These are phyloP conservation scores for Hiodon tergisus DNA, from an alignment of 2,113 vertebrate genomes.

Conservation along the genomic window DNA sequence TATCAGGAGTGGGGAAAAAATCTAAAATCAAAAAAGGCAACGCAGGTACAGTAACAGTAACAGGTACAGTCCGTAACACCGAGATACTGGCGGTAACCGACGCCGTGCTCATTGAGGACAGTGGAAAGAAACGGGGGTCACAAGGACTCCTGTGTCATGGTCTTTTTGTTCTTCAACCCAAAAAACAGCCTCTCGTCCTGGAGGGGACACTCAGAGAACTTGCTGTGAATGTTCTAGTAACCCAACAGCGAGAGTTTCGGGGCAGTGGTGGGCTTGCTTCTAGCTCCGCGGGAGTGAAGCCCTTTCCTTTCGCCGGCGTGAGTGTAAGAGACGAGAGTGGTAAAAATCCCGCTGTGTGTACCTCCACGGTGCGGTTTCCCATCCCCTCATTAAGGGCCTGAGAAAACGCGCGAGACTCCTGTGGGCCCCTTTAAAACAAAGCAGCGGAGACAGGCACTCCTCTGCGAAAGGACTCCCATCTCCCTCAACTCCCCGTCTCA, in stretches of 20 bases:
- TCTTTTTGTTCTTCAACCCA: too few relatives aligned
- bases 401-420: neutral
- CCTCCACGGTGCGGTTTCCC: constrained; percentile 24
- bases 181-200: neutral
- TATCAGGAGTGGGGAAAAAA: too few relatives aligned
- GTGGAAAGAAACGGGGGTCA: too few relatives aligned
- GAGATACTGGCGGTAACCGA: too few relatives aligned
- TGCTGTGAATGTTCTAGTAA: constrained; percentile 41
- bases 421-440: neutral
- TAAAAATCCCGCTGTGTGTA: constrained; percentile 25
- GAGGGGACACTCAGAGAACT: constrained; percentile 21
- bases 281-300: constrained; percentile 49
- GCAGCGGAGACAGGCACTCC: neutral
- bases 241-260: constrained; percentile 62
- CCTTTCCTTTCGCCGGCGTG: constrained; percentile 29
- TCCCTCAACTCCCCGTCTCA: neutral
- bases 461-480: too few relatives aligned
- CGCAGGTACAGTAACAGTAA: too few relatives aligned
- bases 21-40: too few relatives aligned
- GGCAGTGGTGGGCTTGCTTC: constrained; percentile 51
- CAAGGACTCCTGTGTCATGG: too few relatives aligned
- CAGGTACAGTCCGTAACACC: too few relatives aligned
- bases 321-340: neutral
- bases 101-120: too few relatives aligned
- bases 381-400: constrained; percentile 12